Base-by-base conservation (phyloP, 2,888 invertebrate species). In the Lampropteryx suffumata region DNA sequence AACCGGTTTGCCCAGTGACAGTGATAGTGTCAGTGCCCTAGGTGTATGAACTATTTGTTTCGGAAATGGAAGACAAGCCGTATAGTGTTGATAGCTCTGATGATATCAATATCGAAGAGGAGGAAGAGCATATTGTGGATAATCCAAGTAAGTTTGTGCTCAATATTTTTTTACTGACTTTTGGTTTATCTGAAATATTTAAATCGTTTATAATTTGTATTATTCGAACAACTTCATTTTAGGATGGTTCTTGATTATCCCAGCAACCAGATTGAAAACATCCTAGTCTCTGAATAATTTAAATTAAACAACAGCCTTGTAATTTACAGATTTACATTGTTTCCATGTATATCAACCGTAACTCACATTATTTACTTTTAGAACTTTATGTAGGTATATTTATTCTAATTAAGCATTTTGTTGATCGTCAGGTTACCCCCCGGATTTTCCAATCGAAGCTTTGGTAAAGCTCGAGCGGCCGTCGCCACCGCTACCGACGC, bases 401-500 rank as follows among this genome's bases (percentile, higher is more conserved):
- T 43, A 33, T 27, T 40, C 27, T 50, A 40, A 55, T 44, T 26
- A 9, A 8, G 5, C 7, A 52, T 63, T 41, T 29, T 14, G 65
- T 65, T 51, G 54, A 49, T 82, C 55, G 57, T 17, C 84, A 93
- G 93, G 91, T 74, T 93, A 92, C 70, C 91, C 91, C 30, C 90
- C 92, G 61, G 92, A 92, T 67, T 92, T 92, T 60, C 91, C 91
- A 21, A 90, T 92, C 49, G 91, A 91, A 71, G 90, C 90, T 50
- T 69, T 89, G 70, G 92, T 93, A 60, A 93, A 93, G 73, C 84
- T 92, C 49, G 93, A 93, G 76, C 84, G 90, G 26, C 92, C 92
- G 52, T 92, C 92, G 59, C 91, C 92, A 42, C 92, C 93, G 48
- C 89, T 95, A 64, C 88, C 94, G 61, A 95, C 95, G 61, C 94